phyloP scores from a whole-genome alignment of 2,113 vertebrate species.

The Ciconia stormi region DNA sequence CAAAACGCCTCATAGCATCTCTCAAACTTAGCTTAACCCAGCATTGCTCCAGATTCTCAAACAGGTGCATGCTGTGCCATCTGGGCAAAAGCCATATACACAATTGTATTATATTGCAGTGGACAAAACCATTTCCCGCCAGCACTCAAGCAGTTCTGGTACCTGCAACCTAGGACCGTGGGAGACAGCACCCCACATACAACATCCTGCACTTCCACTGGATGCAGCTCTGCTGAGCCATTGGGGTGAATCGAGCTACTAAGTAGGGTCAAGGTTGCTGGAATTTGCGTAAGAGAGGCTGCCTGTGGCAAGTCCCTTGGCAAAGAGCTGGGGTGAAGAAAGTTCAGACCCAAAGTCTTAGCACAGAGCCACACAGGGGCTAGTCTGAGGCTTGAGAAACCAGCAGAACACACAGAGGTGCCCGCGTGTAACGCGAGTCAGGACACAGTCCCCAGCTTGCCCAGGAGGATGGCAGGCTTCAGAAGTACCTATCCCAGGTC shows the following conservation, averaged over 20 bases:
- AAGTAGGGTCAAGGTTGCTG: not conserved
- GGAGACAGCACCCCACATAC: not conserved
- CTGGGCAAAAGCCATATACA: not conserved
- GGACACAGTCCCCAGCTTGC: rapidly evolving
- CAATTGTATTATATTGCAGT: rapidly evolving
- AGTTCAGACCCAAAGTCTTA: not conserved
- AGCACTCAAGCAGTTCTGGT: not conserved
- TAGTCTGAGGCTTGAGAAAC: not conserved
- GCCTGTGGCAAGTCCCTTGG: not conserved
- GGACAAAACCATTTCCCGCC: not conserved
- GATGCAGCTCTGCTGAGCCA: not conserved
- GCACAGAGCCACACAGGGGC: not conserved
- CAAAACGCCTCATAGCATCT: not conserved
- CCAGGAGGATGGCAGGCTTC: not conserved
- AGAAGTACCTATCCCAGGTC: not conserved
- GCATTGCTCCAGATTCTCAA: not conserved
- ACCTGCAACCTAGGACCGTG: not conserved
- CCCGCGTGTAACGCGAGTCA: rapidly evolving
- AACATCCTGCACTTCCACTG: not conserved
- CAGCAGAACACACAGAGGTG: not conserved
- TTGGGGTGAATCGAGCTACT: not conserved
- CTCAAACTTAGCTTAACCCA: not conserved
- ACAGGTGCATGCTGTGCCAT: not conserved
- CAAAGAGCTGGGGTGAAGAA: not conserved
- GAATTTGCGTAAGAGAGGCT: not conserved